Conservation (phyloP, 2,888 invertebrate genomes). For the Lottia gigantea region DNA sequence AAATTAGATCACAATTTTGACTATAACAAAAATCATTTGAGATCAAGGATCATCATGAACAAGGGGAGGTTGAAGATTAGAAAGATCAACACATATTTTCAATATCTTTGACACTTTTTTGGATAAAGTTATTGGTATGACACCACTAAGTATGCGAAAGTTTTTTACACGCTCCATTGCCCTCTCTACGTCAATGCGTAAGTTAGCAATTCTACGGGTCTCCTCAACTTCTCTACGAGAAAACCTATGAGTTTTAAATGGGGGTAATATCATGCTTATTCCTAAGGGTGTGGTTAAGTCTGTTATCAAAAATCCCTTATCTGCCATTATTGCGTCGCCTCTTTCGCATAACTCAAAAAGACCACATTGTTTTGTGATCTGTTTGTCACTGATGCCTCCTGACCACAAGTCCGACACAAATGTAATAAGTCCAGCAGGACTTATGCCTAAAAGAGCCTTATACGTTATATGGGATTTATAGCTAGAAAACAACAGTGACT, state of each 20-base stretch:
- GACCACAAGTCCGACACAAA: slow-evolving; percentile 33
- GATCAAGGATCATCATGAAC: no score
- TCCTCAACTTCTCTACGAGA: slow-evolving; percentile 17
- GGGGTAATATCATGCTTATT: slow-evolving; percentile 29
- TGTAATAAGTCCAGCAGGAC: slow-evolving; percentile 29
- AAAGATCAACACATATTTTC: no score
- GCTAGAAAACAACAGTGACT: slow-evolving; percentile 25
- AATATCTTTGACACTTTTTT: not conserved
- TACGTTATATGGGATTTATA: slow-evolving; percentile 33
- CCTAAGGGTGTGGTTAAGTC: slow-evolving; percentile 26
- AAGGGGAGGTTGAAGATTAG: no score
- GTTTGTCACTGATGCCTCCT: slow-evolving; percentile 34
- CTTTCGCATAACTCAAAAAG: slow-evolving; percentile 29
- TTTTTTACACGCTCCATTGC: slow-evolving; percentile 25
- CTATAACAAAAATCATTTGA: no score
- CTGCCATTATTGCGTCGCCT: slow-evolving; percentile 38
- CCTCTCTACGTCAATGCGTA: slow-evolving; percentile 4
- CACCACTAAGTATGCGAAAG: slow-evolving; percentile 21
- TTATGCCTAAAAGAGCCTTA: slow-evolving; percentile 31
- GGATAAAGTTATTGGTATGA: slow-evolving; percentile 19
- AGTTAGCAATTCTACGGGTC: slow-evolving; percentile 27
- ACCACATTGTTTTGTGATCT: slow-evolving; percentile 25
- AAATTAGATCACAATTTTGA: no score
- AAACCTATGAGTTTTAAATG: slow-evolving; percentile 23
- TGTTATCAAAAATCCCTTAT: slow-evolving; percentile 33